Conservation (phyloP, 2,113 vertebrate genomes). For the Apteryx owenii region DNA sequence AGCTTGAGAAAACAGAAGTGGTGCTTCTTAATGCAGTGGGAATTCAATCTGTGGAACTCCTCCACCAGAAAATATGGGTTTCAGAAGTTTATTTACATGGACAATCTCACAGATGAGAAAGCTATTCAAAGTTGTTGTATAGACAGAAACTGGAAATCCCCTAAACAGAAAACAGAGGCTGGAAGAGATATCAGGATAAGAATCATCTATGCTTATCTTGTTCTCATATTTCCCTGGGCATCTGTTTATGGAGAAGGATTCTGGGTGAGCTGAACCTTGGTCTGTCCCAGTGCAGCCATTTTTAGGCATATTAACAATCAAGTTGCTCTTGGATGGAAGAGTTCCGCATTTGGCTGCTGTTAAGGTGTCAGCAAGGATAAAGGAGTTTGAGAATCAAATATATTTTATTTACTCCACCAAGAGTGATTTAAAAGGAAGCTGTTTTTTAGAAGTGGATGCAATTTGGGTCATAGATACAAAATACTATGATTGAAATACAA, state of each 20-base stretch:
- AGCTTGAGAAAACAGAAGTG: not conserved
- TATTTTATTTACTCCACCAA: not conserved
- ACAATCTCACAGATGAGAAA: not conserved
- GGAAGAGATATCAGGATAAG: not conserved
- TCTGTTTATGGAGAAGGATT: not conserved
- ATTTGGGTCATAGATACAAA: not conserved
- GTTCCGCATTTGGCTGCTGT: not conserved
- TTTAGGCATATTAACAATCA: not conserved
- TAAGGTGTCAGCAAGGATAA: not conserved
- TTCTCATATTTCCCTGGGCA: not conserved
- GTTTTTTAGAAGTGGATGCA: not conserved
- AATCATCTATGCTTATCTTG: accelerated
- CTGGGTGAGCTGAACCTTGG: not conserved
- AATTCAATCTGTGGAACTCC: not conserved
- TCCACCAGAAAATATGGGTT: not conserved
- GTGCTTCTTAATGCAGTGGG: not conserved
- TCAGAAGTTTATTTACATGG: not conserved
- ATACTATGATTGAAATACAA: accelerated
- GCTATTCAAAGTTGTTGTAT: not conserved
- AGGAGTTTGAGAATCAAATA: not conserved
- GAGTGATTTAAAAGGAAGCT: not conserved
- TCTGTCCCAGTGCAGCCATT: accelerated
- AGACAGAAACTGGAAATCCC: not conserved
- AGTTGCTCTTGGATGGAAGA: not conserved
- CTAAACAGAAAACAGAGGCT: not conserved